These are phyloP conservation scores for Aphelocoma californica DNA, from an alignment of 2,797 vertebrate genomes.

Conservation along the genomic window DNA sequence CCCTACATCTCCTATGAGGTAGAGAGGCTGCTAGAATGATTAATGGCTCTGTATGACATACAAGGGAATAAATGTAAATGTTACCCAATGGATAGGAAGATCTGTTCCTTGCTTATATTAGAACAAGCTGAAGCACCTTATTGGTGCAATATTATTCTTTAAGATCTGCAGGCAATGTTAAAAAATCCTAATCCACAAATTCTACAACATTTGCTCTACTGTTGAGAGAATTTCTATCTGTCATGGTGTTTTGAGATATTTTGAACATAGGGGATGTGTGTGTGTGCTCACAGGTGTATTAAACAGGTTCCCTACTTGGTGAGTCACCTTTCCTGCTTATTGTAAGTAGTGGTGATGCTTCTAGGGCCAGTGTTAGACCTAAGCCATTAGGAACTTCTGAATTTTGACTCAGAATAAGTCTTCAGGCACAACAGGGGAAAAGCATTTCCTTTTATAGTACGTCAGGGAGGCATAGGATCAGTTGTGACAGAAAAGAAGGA, in stretches of 20 bases:
- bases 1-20: constrained; percentile 70
- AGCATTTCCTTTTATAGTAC: neutral
- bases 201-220: neutral
- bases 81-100: constrained; percentile 42
- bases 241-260: neutral
- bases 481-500: constrained; percentile 14
- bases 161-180: neutral
- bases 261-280: neutral
- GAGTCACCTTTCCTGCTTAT: neutral
- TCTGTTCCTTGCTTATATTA: constrained; percentile 34
- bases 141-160: constrained; percentile 30
- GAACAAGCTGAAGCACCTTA: constrained; percentile 26
- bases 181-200: neutral
- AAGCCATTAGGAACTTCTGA: neutral
- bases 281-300: fast-evolving
- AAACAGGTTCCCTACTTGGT: neutral
- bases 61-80: constrained; percentile 63
- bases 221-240: neutral
- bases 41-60: constrained; percentile 64
- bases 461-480: neutral
- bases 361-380: neutral
- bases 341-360: neutral
- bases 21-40: constrained; percentile 69
- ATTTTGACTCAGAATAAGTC: neutral
- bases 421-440: neutral